phyloP scores from a whole-genome alignment of 2,888 invertebrate genomes.

The Melanostoma scalare region DNA sequence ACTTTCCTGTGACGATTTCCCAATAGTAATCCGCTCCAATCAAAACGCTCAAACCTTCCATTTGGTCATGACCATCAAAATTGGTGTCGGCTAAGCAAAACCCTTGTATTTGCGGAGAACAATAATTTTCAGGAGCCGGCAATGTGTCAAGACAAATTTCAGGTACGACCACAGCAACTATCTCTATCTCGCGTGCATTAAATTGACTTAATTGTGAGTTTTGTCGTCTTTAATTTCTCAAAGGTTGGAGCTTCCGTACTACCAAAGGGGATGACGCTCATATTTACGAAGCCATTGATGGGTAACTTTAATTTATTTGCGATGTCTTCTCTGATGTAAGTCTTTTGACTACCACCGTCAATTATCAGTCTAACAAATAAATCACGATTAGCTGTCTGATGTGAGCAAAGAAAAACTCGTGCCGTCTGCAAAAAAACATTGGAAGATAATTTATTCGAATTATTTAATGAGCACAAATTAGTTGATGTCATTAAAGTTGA shows the following conservation, averaged over 20 bases:
- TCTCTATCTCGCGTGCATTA: background rate
- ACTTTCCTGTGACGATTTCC: background rate
- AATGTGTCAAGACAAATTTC: constrained; percentile 1
- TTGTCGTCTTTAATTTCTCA: background rate
- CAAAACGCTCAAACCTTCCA: background rate
- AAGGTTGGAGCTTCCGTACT: background rate
- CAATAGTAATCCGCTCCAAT: background rate
- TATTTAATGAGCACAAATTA: too few species aligned
- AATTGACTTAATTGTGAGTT: background rate
- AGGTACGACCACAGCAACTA: background rate
- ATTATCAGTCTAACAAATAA: too few species aligned
- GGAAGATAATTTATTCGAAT: too few species aligned
- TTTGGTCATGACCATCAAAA: too few species aligned
- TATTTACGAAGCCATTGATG: background rate
- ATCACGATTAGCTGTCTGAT: too few species aligned
- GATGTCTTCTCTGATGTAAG: too few species aligned
- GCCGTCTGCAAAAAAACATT: too few species aligned
- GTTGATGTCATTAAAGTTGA: background rate
- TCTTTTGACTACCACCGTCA: too few species aligned
- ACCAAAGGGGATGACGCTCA: background rate
- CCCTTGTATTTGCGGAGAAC: background rate
- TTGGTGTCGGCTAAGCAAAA: too few species aligned
- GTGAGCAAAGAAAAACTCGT: too few species aligned
- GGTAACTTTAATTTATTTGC: too few species aligned
- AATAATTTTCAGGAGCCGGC: background rate